Conservation (phyloP, 2,113 vertebrate species). For the Cromileptes altivelis region DNA sequence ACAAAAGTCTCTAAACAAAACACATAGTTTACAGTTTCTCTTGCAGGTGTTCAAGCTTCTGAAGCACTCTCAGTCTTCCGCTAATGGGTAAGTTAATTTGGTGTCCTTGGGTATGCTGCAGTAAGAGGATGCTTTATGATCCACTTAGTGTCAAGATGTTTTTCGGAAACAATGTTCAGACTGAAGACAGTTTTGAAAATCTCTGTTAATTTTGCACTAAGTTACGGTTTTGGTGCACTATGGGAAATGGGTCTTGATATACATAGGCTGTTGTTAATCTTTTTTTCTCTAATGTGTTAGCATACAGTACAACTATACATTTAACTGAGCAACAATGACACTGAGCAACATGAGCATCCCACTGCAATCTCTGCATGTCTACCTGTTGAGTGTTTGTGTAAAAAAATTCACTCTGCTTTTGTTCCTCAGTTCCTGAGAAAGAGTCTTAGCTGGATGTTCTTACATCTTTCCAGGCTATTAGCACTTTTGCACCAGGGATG, state of each 20-base stretch:
- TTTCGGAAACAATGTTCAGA: neutral
- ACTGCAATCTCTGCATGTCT: neutral
- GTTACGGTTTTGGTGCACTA: neutral
- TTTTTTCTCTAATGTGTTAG: neutral
- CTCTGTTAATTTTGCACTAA: neutral
- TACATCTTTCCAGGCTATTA: neutral
- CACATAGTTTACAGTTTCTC: neutral
- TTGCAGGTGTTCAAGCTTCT: neutral
- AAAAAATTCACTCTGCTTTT: neutral
- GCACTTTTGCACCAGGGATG: neutral
- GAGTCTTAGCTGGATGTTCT: neutral
- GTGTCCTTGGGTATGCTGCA: neutral
- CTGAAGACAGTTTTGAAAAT: neutral
- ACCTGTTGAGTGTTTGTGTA: neutral
- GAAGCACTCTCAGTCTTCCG: neutral
- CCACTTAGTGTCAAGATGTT: constrained; percentile 1
- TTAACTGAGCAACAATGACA: neutral
- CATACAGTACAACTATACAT: neutral
- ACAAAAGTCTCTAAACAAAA: neutral
- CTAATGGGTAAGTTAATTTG: neutral
- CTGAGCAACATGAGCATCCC: neutral
- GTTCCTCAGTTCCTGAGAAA: no score
- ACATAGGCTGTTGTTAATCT: neutral
- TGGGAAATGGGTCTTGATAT: neutral
- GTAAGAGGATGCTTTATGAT: neutral